Evolutionary conservation across 2,888 invertebrate genomes (phyloP), one percentile per base, ranked within the genome.

Genomic region (Hypercompe scribonia): DNA sequence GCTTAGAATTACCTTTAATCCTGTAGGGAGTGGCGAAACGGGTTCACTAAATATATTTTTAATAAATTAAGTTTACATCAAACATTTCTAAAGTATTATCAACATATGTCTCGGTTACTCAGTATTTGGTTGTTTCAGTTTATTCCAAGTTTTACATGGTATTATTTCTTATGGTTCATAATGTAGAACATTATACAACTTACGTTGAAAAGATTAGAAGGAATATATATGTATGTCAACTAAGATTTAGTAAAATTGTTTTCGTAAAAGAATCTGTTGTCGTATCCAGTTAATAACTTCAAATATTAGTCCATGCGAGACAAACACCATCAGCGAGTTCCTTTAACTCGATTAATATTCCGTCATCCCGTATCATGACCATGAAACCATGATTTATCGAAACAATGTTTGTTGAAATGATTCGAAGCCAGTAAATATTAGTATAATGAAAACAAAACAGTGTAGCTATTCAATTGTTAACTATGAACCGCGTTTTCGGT

Each of bases 401-500:
- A 75, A 74, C 74, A 76, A 71, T 68, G 34, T 54, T 68, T 64
- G 67, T 74, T 77, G 67, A 71, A 81, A 78, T 77, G 70, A 71
- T 72, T 78, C 36, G 42, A 75, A 76, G 72, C 68, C 64, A 68
- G 71, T 72, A 74, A 74, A 71, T 64, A 74, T 73, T 72, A 68
- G 73, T 77, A 71, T 72, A 73, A 77, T 79, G 75, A 77, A 72
- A 85, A 79, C 81, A 83, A 79, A 84, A 73, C 80, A 76, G 42
- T 74, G 75, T 75, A n/a, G n/a, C n/a, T n/a, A 82, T 85, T 85
- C 75, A 80, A 86, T 85, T 83, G 78, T 82, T 80, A 86, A 86
- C 82, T 86, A 80, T 79, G 80, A 82, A 81, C 83, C 78, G 74
- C 75, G 74, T 75, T 78, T 72, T 75, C 75, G 68, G 75, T 78